Conservation (phyloP, 2,888 invertebrate genomes). For the Thymelicus lineola region DNA sequence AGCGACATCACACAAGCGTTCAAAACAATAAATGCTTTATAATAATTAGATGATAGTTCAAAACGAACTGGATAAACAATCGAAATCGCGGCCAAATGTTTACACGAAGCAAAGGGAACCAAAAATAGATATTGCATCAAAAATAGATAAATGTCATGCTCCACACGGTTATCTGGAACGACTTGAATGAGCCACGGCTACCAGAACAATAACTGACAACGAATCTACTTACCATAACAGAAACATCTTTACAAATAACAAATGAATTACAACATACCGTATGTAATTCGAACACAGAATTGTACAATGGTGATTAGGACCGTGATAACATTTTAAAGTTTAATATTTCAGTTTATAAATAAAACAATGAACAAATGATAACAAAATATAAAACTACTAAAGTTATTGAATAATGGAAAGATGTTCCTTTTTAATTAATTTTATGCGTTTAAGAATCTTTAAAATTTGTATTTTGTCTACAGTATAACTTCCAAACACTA, state of each 20-base stretch:
- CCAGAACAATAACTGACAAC: neutral
- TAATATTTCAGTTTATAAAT: no score
- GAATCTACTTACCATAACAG: neutral
- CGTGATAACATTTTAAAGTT: neutral
- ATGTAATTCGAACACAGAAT: neutral
- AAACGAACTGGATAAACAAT: conserved; percentile 42
- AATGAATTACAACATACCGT: neutral
- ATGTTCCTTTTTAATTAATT: no score
- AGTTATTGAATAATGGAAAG: neutral
- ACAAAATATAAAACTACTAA: no score
- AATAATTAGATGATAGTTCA: conserved; percentile 30
- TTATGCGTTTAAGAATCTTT: no score
- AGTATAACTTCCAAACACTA: no score
- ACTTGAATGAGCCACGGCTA: neutral
- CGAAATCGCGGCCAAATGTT: conserved; percentile 46
- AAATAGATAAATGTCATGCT: conserved; percentile 39
- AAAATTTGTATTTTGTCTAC: no score
- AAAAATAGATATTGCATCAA: conserved; percentile 42
- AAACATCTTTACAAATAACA: neutral
- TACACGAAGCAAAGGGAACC: conserved; percentile 42
- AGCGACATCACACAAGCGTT: neutral
- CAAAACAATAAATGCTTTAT: conserved; percentile 32
- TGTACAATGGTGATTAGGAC: neutral
- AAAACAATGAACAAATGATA: no score
- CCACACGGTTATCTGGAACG: conserved; percentile 19